Evolutionary conservation across 2,113 vertebrate species (phyloP).

Genomic region (Cololabis saira): DNA sequence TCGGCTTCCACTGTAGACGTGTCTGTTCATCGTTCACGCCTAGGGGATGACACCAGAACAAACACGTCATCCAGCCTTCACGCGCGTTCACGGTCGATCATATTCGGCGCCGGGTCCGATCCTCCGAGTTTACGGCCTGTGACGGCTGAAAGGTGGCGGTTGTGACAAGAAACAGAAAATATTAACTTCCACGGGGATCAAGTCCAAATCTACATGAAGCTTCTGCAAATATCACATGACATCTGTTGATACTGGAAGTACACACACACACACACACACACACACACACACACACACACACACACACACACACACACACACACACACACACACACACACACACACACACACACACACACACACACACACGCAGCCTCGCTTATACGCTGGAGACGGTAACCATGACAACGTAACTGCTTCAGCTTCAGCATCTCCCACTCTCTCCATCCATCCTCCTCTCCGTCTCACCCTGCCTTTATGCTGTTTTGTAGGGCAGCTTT

Average conservation of each 20-base stretch:
- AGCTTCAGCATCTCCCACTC: slow-evolving; percentile 70
- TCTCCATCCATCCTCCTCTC: slow-evolving; percentile 59
- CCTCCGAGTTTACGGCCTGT: too few relatives aligned
- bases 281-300: slow-evolving; percentile 5
- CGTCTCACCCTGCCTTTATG: slow-evolving; percentile 61
- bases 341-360: slow-evolving; percentile 8
- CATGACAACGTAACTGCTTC: slow-evolving; percentile 75
- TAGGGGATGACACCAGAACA: background rate
- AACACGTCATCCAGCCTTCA: slow-evolving; percentile 14
- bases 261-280: slow-evolving; percentile 18
- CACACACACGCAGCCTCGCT: slow-evolving; percentile 9
- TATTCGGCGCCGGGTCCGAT: too few relatives aligned
- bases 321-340: slow-evolving; percentile 10
- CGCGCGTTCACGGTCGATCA: too few relatives aligned
- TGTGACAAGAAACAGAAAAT: slow-evolving; percentile 19
- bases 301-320: slow-evolving; percentile 14
- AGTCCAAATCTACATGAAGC: slow-evolving; percentile 22
- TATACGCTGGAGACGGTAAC: slow-evolving; percentile 64
- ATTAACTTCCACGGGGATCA: slow-evolving; percentile 14
- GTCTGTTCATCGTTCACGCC: slow-evolving; percentile 7
- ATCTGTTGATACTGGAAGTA: slow-evolving; percentile 61
- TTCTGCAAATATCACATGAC: slow-evolving; percentile 63
- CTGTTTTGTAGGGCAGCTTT: slow-evolving; percentile 43
- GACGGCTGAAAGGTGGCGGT: too few relatives aligned
- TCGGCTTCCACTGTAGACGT: slow-evolving; percentile 6